These are phyloP conservation scores for Hyles vespertilio DNA, from an alignment of 1,140 invertebrate genomes.

Conservation along the genomic window DNA sequence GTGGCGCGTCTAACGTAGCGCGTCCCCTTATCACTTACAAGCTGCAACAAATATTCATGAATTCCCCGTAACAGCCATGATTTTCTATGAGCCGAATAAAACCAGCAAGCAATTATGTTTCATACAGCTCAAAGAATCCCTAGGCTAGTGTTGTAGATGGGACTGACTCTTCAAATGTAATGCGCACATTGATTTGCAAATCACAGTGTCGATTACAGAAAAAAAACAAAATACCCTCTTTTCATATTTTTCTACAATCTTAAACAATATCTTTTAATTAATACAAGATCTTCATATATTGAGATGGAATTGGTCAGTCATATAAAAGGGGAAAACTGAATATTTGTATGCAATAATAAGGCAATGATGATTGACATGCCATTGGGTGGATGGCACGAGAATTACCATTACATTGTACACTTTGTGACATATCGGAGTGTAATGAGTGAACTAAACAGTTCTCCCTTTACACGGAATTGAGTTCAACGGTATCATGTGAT, in stretches of 20 bases:
- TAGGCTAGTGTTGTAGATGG: slow-evolving; percentile 23
- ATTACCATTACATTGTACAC: slow-evolving; percentile 41
- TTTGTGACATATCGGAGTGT: slow-evolving; percentile 32
- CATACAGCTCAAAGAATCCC: slow-evolving; percentile 43
- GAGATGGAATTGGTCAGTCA: no score
- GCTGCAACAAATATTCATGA: slow-evolving; percentile 75
- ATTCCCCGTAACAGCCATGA: slow-evolving; percentile 62
- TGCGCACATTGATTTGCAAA: no score
- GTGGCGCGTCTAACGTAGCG: slow-evolving; percentile 47
- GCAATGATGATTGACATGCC: slow-evolving; percentile 61
- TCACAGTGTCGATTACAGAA: no score
- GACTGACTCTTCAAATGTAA: neutral
- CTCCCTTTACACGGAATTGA: slow-evolving; percentile 47
- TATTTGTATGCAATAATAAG: slow-evolving; percentile 59
- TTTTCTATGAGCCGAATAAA: slow-evolving; percentile 42
- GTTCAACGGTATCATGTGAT: slow-evolving; percentile 27
- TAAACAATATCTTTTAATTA: no score
- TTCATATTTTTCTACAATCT: no score
- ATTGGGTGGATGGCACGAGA: slow-evolving; percentile 45
- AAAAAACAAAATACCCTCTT: no score
- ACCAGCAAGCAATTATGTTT: slow-evolving; percentile 7
- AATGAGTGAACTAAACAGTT: slow-evolving; percentile 59
- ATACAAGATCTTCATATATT: no score
- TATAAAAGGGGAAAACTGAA: slow-evolving; percentile 64
- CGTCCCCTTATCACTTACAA: slow-evolving; percentile 64